phyloP scores from a whole-genome alignment of 2,113 vertebrate species.

The Castor canadensis region DNA sequence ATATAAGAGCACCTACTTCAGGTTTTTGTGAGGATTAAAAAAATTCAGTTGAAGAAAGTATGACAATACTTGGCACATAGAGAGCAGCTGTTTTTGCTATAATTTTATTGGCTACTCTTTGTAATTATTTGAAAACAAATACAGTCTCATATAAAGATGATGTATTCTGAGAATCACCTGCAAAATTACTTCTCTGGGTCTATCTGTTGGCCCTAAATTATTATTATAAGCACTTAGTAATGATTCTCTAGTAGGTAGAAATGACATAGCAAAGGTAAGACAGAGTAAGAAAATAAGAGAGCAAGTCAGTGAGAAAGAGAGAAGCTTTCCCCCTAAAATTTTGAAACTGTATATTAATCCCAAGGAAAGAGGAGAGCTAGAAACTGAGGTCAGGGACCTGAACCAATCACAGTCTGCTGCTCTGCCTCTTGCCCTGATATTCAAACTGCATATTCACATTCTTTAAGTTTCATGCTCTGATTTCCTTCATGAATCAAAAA shows the following conservation, averaged over 20 bases:
- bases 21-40: background rate
- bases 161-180: background rate
- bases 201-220: background rate
- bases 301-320: background rate
- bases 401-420: slow-evolving; percentile 44
- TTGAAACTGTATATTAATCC: background rate
- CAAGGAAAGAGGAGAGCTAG: slow-evolving; percentile 56
- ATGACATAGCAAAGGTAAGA: background rate
- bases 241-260: background rate
- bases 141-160: background rate
- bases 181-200: background rate
- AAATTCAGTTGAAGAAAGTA: background rate
- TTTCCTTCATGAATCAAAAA: slow-evolving; percentile 69
- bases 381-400: slow-evolving; percentile 56
- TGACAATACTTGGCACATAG: background rate
- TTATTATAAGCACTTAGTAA: background rate
- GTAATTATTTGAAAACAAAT: background rate
- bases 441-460: slow-evolving; percentile 78
- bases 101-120: background rate
- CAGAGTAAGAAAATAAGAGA: background rate
- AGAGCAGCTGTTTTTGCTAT: background rate
- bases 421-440: slow-evolving; percentile 55
- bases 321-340: slow-evolving; percentile 10
- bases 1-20: background rate
- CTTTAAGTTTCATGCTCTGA: slow-evolving; percentile 67